phyloP scores from a whole-genome alignment of 2,113 vertebrate genomes.

The Spheniscus mendiculus region DNA sequence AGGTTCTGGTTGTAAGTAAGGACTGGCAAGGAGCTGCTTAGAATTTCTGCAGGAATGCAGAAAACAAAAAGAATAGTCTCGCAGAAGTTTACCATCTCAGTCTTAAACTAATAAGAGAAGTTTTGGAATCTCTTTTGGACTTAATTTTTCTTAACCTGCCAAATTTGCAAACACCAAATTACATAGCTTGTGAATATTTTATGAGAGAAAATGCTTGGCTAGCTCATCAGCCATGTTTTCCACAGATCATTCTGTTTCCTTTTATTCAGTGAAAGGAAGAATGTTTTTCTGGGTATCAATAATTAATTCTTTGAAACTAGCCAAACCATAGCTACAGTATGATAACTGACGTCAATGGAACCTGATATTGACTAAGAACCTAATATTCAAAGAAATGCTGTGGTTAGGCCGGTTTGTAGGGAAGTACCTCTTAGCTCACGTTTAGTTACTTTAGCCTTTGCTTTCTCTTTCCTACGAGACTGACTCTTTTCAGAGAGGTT shows the following conservation, averaged over 20 bases:
- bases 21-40: background rate
- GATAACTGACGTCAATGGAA: background rate
- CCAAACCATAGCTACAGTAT: background rate
- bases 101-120: background rate
- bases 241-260: background rate
- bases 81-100: background rate
- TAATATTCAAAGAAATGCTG: background rate
- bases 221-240: constrained; percentile 7
- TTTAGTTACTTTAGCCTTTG: background rate
- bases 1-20: background rate
- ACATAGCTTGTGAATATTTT: constrained; percentile 19
- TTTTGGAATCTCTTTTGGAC: background rate
- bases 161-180: background rate
- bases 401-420: background rate
- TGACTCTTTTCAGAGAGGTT: background rate
- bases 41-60: background rate
- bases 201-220: constrained; percentile 20
- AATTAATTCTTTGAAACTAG: constrained; percentile 48
- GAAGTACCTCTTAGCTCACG: background rate
- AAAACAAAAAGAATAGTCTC: background rate
- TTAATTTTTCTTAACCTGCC: background rate
- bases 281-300: constrained; percentile 35
- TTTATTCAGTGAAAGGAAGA: background rate
- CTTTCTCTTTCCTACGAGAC: background rate
- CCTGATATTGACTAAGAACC: background rate